Base-by-base conservation (phyloP, 2,888 invertebrate genomes). In the Coecobrya sp. region DNA sequence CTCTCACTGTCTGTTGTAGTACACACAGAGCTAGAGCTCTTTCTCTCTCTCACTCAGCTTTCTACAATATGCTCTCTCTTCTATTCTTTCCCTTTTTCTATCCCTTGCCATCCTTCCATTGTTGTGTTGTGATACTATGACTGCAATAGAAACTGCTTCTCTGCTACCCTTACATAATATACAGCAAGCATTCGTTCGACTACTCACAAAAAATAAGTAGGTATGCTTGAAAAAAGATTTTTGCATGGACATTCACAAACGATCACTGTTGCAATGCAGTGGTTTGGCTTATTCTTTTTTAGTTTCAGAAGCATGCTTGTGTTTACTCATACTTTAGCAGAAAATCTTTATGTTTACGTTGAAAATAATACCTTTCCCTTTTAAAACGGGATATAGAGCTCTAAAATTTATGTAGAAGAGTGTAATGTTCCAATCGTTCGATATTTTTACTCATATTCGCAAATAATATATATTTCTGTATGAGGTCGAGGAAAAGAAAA, bases 261-360 rank as follows among this genome's bases (percentile, higher is more conserved):
- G 11, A 36, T n/a, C 22, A 49, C 62, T 92, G 87, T 87, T 84
- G 91, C 91, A 92, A 92, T 92, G 91, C 91, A 84, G 91, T 87
- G 70, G 87, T 92, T 86, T 59, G 62, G 10, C n/a, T n/a, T n/a
- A n/a, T n/a, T n/a, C n/a, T n/a, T n/a, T 22, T 65, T 55, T 68
- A 7, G 3, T 19, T 19, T 25, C 3, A 11, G 19, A 22, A 62
- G 10, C 27, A 13, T 16, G 13, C 4, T 27, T 3, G 30, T 19
- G 8, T 62, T 62, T 49, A 1, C 49, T 49, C 11, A 1, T 11
- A 10, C 49, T 49, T 13, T 10, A 4, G n/a, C n/a, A n/a, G n/a
- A n/a, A n/a, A n/a, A n/a, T n/a, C n/a, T n/a, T n/a, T n/a, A n/a
- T n/a, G n/a, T n/a, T n/a, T n/a, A n/a, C n/a, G n/a, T 52, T 52